Evolutionary conservation across 1,140 invertebrate species (phyloP), one percentile per base, ranked within the genome.

Genomic region (Heliothis subflexa): DNA sequence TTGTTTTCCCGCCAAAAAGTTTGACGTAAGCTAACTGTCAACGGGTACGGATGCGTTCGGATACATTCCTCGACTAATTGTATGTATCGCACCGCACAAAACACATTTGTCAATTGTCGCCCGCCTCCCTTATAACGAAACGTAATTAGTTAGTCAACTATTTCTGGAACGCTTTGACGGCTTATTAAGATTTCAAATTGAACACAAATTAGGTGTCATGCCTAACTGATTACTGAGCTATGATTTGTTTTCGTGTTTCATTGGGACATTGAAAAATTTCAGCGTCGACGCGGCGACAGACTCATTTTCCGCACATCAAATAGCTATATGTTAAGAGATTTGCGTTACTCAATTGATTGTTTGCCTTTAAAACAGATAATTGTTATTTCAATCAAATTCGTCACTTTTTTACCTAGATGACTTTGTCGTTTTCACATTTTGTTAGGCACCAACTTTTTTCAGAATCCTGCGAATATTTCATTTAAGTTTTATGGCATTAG

Each of bases 171-270:
- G 87, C 90, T 92, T 92, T 94, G 92, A 94, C 92, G 91, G 91
- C 91, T 94, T 92, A 92, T 94, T 94, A 94, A 91, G 85, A 91
- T 91, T 91, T 91, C 86, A 92, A 93, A 94, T 94, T 90, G 90
- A 85, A 92, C 89, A 93, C 91, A 93, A 92, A 94, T 94, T 94
- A 87, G 86, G 87, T 93, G 92, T 94, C 92, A 89, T 85, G 85
- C 82, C 86, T 89, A 90, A 92, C 89, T 89, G 89, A 92, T 94
- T 89, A 84, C 88, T 89, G 82, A 88, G 72, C 83, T 86, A 84
- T 86, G 83, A 85, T 86, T 81, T 82, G 80, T 68, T 85, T 86
- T 82, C 81, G 72, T 84, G 77, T 85, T 82, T 72, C 61, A 85
- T 80, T 64, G 50, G 18, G 84, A 87, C 84, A 79, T 86, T 89